Percentiles rank a stretch among this genome's conserved stretches.
Conservation (phyloP, 1,140 invertebrate species). For the Cydia amplana region DNA sequence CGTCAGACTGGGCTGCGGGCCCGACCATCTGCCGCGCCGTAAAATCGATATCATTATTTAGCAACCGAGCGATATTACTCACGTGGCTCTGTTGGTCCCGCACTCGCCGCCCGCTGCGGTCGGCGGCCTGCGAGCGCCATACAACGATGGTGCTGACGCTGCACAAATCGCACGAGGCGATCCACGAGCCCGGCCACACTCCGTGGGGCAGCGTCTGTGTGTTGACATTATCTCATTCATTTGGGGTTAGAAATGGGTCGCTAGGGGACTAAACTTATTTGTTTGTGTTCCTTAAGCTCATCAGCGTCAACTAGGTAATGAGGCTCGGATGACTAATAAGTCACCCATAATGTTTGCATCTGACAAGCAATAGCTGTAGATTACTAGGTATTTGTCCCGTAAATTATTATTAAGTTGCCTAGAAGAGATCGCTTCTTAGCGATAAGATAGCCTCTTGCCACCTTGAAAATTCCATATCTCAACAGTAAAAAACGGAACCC, state of each 20-base stretch:
- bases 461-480: no score
- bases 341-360: conserved; percentile 3
- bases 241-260: conserved; percentile 16
- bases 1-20: conserved; percentile 55
- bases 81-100: conserved; percentile 35
- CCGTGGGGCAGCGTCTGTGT: neutral
- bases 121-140: neutral
- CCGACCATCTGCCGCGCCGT: conserved; percentile 72
- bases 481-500: no score
- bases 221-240: conserved; percentile 11
- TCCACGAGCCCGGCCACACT: neutral
- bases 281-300: conserved; percentile 6
- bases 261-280: conserved; percentile 18
- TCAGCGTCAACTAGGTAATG: conserved; percentile 13
- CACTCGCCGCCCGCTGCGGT: neutral
- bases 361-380: neutral
- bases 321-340: conserved; percentile 26
- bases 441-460: no score
- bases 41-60: conserved; percentile 75
- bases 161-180: conserved; percentile 8
- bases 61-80: conserved; percentile 53
- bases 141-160: conserved; percentile 28
- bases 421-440: no score
- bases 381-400: neutral
- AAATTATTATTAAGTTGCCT: no score